Evolutionary conservation across 2,797 vertebrate genomes (phyloP), one percentile per base, ranked within the genome.

Genomic region (Halcyon badia): DNA sequence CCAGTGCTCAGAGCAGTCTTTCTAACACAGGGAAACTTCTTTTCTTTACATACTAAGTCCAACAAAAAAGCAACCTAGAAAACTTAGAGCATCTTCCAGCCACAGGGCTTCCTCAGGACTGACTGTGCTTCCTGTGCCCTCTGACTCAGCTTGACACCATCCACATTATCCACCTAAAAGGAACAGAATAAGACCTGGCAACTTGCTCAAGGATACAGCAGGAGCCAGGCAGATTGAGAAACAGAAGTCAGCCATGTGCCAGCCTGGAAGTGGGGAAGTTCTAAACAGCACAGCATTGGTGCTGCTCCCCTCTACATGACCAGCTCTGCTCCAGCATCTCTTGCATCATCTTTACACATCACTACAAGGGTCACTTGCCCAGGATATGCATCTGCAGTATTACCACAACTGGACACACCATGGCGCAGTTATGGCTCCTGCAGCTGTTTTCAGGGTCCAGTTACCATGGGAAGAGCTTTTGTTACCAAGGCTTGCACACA

Each of bases 71-170:
- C 60, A 93, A 48, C 42, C 51, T n/a, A 44, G 20, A 68, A 86
- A 30, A 51, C 71, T 48, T 2, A 24, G 64, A 66, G 35, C 39
- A 88, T 22, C 75, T 83, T 83, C 44, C 30, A 88, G 70, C 26
- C 85, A 65, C 41, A 30, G 41, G 42, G 66, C 60, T 87, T 79
- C 80, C 48, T 84, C n/a, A 77, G 73, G 31, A 93, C 42, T 66
- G 58, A 41, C 66, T 76, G 66, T 86, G 46, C 46, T 90, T 91
- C 90, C 83, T 15, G 9, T 68, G 80, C 57, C 77, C 81, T 84
- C 75, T 77, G 92, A 94, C 35, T 90, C 89, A 89, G 77, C 51
- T 48, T 51, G 31, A 85, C 83, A 79, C 54, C 66, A 93, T 57
- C 58, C 70, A 42, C 51, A 64, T 44, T 44, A 80, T 44, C 42